Percentiles rank a stretch among this genome's conserved stretches.
phyloP scores from a whole-genome alignment of 2,113 vertebrate species.

The Apeltes quadracus region DNA sequence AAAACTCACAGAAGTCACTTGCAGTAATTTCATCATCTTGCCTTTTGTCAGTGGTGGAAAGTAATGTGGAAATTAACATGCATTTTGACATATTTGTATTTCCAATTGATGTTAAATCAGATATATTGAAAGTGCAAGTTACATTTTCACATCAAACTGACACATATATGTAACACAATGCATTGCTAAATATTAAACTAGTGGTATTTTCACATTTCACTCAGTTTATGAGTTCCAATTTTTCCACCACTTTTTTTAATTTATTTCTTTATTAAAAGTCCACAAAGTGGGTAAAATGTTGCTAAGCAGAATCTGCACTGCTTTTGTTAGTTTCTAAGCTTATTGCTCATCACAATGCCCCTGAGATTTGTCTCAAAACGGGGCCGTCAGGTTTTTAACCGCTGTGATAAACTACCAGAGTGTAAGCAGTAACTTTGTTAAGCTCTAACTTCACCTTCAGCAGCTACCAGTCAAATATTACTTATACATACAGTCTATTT shows the following conservation, averaged over 20 bases:
- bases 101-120: not conserved
- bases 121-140: not conserved
- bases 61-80: not conserved
- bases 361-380: not conserved
- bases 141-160: not conserved
- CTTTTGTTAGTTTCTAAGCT: not conserved
- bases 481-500: not conserved
- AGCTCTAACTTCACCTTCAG: not conserved
- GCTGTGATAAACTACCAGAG: not conserved
- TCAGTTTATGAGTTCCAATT: not conserved
- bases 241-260: too few species aligned
- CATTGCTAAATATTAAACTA: not conserved
- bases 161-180: not conserved
- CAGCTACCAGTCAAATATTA: not conserved
- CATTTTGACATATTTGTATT: not conserved
- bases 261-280: too few species aligned
- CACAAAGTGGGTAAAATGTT: not conserved
- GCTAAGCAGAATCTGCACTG: not conserved
- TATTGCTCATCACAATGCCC: not conserved
- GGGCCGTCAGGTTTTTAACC: not conserved
- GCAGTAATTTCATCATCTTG: not conserved
- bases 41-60: not conserved
- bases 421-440: not conserved
- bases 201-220: not conserved
- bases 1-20: not conserved